Conservation (phyloP, 2,888 invertebrate species). For the Drosophila affinis region DNA sequence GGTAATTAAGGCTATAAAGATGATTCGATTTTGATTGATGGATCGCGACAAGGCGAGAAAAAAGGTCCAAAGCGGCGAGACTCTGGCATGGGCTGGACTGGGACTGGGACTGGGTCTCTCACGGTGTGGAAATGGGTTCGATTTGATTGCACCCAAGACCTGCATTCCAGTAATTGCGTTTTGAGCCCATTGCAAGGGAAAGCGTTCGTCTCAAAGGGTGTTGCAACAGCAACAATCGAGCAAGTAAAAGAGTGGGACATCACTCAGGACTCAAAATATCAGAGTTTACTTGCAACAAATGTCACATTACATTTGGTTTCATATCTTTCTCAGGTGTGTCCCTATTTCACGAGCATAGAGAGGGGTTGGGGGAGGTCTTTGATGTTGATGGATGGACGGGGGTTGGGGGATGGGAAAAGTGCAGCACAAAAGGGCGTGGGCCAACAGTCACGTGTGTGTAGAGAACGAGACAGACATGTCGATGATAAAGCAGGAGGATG, state of each 20-base stretch:
- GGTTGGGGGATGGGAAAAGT: conserved; percentile 26
- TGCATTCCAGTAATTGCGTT: conserved; percentile 21
- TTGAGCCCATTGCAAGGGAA: conserved; percentile 4
- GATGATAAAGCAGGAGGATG: neutral
- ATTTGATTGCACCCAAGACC: conserved; percentile 19
- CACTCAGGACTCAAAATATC: too few species aligned
- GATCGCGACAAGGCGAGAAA: conserved; percentile 10
- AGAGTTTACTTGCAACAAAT: too few species aligned
- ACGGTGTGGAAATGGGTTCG: conserved; percentile 14
- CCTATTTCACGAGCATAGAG: too few species aligned
- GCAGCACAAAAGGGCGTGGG: conserved; percentile 66
- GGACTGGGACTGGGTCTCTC: neutral
- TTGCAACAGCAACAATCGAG: conserved; percentile 9
- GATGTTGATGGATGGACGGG: conserved; percentile 17
- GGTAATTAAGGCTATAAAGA: conserved; percentile 72
- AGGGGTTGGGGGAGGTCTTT: neutral
- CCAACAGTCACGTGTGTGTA: conserved; percentile 50
- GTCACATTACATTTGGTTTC: too few species aligned
- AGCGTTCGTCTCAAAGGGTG: conserved; percentile 17
- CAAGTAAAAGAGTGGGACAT: too few species aligned
- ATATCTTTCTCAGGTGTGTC: too few species aligned
- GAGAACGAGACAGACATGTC: conserved; percentile 38
- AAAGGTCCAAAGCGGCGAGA: neutral
- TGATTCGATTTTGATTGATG: conserved; percentile 70
- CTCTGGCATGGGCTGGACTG: too few species aligned